Evolutionary conservation across 1,140 invertebrate genomes (phyloP), one percentile per base, ranked within the genome.

Genomic region (Agraylea sexmaculata): DNA sequence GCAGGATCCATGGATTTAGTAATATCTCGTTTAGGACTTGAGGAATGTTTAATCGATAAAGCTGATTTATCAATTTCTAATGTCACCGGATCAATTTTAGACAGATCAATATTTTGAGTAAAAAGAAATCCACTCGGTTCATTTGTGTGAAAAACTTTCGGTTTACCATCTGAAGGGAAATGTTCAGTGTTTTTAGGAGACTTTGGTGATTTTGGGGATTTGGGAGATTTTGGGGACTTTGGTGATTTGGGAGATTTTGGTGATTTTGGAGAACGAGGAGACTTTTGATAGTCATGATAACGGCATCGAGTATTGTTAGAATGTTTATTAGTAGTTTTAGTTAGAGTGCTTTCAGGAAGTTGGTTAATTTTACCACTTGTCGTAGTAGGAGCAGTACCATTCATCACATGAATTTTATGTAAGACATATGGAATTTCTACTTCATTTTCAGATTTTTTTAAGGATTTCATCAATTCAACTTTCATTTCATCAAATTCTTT

Each of bases 351-450:
- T 63, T 52, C 70, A 45, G 52, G 69, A 34, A 55, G 67, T 37
- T 57, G 69, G 55, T 57, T 52, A 16, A 37, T 31, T 40, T 60
- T 59, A 40, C 59, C 57, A 20, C 57, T 55, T 27, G 57, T 65
- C 43, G 59, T 66, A 1, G 70, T 69, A 0, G 78, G 74, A 0
- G 79, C 78, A 2, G 80, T 84, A 0, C 80, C 81, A 54, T 87
- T 86, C 77, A 86, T 82, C 5, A 85, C 73, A 51, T 85, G 82
- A 7, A 83, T 65, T 52, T 86, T 87, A 53, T 86, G 82, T 17
- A 87, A 62, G 3, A 81, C 80, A 51, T 88, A 88, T 0, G 83
- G 80, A 54, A 88, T 87, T 48, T 87, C 83, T 39, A 69, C 60
- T 27, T 75, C 76, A 29, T 63, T 58, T 35, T 66, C 61, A 40